phyloP scores from a whole-genome alignment of 2,113 vertebrate species.

The Sciurus niger region DNA sequence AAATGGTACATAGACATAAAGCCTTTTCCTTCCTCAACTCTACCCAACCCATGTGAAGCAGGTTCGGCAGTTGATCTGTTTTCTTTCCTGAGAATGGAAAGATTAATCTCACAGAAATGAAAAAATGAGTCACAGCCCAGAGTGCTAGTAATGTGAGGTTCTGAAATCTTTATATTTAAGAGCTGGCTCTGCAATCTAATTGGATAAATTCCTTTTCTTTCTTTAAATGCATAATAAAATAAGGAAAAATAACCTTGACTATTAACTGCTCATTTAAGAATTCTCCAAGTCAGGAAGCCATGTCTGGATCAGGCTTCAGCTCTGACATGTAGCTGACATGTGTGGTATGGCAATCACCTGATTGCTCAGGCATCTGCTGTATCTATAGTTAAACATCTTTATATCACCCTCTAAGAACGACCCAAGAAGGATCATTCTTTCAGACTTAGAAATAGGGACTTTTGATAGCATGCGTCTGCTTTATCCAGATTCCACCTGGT shows the following conservation, averaged over 20 bases:
- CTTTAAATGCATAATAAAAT: background rate
- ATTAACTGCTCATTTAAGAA: background rate
- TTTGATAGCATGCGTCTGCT: background rate
- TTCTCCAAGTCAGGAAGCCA: background rate
- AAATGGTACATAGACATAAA: background rate
- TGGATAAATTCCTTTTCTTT: background rate
- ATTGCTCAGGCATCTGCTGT: background rate
- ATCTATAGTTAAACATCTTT: background rate
- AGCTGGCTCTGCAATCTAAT: background rate
- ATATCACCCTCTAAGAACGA: background rate
- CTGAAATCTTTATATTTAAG: constrained; percentile 14
- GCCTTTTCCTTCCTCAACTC: background rate
- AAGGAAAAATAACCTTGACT: background rate
- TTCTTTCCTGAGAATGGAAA: background rate
- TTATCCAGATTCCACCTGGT: background rate
- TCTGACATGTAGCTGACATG: background rate
- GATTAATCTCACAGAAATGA: background rate
- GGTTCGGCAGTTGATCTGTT: background rate
- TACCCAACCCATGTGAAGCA: background rate
- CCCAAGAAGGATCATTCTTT: background rate
- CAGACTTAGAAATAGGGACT: background rate
- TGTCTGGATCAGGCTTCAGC: background rate
- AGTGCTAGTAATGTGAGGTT: background rate
- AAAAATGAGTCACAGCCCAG: background rate
- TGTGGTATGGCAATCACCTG: background rate